These are phyloP conservation scores for Liodrosophila aerea DNA, from an alignment of 2,888 invertebrate species.

Conservation along the genomic window DNA sequence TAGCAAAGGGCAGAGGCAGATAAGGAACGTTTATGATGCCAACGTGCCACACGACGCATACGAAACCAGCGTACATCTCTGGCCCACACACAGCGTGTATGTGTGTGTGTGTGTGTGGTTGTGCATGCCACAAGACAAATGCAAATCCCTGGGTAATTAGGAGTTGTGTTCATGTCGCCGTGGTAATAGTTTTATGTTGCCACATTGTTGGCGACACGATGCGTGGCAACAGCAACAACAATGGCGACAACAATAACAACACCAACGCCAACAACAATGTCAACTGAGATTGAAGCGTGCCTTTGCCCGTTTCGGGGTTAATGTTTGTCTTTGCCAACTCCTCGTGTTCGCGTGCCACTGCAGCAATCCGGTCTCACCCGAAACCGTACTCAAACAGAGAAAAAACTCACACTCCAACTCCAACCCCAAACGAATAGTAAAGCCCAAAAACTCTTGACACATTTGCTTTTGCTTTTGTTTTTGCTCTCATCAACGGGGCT, in stretches of 20 bases:
- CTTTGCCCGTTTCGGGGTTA: conserved; percentile 53
- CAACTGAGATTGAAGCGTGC: conserved; percentile 67
- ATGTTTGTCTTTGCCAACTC: conserved; percentile 55
- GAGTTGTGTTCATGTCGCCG: conserved; percentile 78
- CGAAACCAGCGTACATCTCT: conserved; percentile 31
- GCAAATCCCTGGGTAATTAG: conserved; percentile 80
- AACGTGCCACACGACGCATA: conserved; percentile 54
- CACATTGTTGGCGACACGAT: conserved; percentile 72
- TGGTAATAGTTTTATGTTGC: conserved; percentile 77
- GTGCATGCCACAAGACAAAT: conserved; percentile 65
- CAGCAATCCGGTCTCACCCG: conserved; percentile 6
- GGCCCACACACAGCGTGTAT: conserved; percentile 13
- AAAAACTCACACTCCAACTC: background rate
- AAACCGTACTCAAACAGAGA: background rate
- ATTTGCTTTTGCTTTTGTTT: background rate
- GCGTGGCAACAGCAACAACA: conserved; percentile 45
- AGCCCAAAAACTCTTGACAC: background rate
- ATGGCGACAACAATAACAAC: conserved; percentile 16
- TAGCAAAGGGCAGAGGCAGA: conserved; percentile 57
- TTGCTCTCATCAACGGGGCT: conserved; percentile 49
- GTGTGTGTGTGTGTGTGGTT: conserved; percentile 13
- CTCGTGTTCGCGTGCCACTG: conserved; percentile 33
- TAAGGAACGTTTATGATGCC: conserved; percentile 73
- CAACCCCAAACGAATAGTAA: background rate
- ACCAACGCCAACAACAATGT: conserved; percentile 28